Percentiles rank a stretch among this genome's conserved stretches.
These are phyloP conservation scores for Trematomus bernacchii DNA, from an alignment of 2,797 vertebrate genomes.

Conservation along the genomic window DNA sequence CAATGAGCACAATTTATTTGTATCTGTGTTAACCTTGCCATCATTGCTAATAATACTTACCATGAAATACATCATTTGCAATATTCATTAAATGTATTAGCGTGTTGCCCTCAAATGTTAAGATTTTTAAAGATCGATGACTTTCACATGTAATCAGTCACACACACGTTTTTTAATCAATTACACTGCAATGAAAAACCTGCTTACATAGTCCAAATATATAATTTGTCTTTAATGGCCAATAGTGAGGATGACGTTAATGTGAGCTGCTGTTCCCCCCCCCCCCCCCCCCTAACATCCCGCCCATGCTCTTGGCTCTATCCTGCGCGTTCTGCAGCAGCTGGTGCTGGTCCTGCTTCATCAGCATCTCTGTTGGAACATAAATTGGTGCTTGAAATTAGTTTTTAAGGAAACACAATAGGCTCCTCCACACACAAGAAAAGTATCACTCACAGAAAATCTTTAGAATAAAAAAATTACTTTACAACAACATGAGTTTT, in stretches of 20 bases:
- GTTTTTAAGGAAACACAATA: conserved; percentile 43
- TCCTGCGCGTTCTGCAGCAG: conserved; percentile 29
- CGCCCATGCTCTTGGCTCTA: conserved; percentile 13
- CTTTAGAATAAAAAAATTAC: neutral
- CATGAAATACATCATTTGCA: conserved; percentile 1
- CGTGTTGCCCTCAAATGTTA: neutral
- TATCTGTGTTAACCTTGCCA: neutral
- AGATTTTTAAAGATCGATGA: neutral
- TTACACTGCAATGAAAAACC: neutral
- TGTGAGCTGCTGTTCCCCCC: neutral
- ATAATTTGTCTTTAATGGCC: neutral
- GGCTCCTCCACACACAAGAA: conserved; percentile 6
- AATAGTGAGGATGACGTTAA: neutral
- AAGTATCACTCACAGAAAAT: neutral
- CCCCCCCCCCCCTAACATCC: neutral
- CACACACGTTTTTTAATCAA: neutral
- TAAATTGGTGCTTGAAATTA: conserved; percentile 48
- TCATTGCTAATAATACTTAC: neutral
- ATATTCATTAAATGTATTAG: neutral
- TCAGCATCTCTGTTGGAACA: conserved; percentile 55
- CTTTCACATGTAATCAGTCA: neutral
- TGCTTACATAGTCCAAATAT: neutral
- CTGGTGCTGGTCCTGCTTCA: conserved; percentile 55
- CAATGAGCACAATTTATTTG: neutral
- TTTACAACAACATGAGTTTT: conserved; percentile 1